phyloP scores from a whole-genome alignment of 2,888 invertebrate species.

The Drosophila pseudotakahashii region DNA sequence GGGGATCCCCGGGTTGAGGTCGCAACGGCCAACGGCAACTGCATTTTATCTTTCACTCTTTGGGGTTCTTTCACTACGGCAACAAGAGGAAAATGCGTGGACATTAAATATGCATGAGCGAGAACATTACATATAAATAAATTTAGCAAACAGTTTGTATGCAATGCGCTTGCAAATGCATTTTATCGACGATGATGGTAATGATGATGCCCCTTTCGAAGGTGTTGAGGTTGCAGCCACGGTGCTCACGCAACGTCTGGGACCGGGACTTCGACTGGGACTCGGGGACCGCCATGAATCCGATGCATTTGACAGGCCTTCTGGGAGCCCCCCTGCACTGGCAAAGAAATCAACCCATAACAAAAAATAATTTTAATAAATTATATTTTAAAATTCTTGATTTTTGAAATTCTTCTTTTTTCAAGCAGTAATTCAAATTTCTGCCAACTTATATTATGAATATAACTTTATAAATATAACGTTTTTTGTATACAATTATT shows the following conservation, averaged over 20 bases:
- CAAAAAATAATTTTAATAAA: neutral
- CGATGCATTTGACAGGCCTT: conserved; percentile 53
- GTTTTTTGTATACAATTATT: no score
- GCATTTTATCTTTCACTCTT: conserved; percentile 61
- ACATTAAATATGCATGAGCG: conserved; percentile 80
- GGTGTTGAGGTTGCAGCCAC: conserved; percentile 72
- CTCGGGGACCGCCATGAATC: conserved; percentile 68
- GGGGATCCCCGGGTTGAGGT: conserved; percentile 33
- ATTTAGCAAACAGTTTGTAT: conserved; percentile 80
- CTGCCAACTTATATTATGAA: no score
- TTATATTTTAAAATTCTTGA: no score
- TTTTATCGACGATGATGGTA: conserved; percentile 76
- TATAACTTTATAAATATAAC: no score
- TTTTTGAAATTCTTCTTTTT: no score
- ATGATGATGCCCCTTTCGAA: conserved; percentile 70
- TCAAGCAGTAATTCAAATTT: no score
- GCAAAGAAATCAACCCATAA: neutral
- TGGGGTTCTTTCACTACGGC: neutral
- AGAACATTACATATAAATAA: conserved; percentile 80
- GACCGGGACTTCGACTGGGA: conserved; percentile 26
- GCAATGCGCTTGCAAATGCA: conserved; percentile 74
- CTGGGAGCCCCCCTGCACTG: conserved; percentile 3
- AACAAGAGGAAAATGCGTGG: conserved; percentile 68
- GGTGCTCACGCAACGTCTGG: conserved; percentile 61
- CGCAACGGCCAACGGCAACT: conserved; percentile 54